Evolutionary conservation across 2,113 vertebrate genomes (phyloP), one percentile per base, ranked within the genome.

Genomic region (Halcyon senegalensis): DNA sequence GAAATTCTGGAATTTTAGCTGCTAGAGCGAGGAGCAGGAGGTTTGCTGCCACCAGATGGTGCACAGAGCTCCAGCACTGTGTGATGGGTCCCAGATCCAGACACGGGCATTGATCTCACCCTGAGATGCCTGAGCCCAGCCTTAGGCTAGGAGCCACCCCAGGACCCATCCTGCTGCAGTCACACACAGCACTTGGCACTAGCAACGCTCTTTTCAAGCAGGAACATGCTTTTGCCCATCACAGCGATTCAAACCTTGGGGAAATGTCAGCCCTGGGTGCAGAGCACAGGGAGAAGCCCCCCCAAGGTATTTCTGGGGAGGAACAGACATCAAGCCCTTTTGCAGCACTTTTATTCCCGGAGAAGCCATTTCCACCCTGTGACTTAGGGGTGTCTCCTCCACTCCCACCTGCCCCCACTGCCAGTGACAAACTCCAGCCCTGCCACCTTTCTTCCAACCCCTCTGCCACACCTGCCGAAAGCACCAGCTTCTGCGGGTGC

Each of bases 21-120:
- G 1, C 75, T 55, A 63, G 85, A 94, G 85, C 60, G 46, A 62
- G 55, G 31, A 62, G 35, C 3, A 0, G 50, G 39, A 85, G 20
- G 30, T 13, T 3, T 5, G 63, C 37, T 4, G 2, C 5, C 2
- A 11, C 17, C 0, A 25, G 51, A 28, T 0, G 27, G 11, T 18
- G 48, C 25, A 4, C 30, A 84, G 50, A 70, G 46, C 43, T 84
- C 21, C 15, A 6, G 55, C 37, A 3, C 51, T 16, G n/a, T 6
- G 30, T 3, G 1, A 1, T 1, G 10, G 7, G 35, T 56, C 46
- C 46, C 87, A 39, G 9, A 63, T 15, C 50, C 0, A 1, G 64
- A 35, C 73, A 51, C 0, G 1, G 55, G n/a, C 33, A 23, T 50
- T 66, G 59, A 44, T 66, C 17, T 74, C 33, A 21, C 13, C 30